phyloP scores from a whole-genome alignment of 2,888 invertebrate species.

The Napeogenes inachia region DNA sequence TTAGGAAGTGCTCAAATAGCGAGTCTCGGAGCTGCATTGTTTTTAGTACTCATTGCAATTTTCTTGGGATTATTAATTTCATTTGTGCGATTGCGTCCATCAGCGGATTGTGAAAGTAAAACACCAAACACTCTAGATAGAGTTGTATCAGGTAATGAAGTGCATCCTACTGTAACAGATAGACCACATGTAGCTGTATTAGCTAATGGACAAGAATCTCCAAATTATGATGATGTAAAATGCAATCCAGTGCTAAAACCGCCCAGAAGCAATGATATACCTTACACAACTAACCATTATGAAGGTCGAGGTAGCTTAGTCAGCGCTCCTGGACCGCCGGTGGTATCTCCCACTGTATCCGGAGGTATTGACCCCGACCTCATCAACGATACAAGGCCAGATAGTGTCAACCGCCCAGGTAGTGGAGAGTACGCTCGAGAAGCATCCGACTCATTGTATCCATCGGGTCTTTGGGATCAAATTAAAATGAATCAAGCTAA shows the following conservation, averaged over 20 bases:
- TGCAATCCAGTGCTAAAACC: slow-evolving; percentile 85
- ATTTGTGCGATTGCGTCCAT: slow-evolving; percentile 84
- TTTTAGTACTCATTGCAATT: slow-evolving; percentile 86
- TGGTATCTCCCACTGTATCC: slow-evolving; percentile 85
- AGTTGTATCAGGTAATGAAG: slow-evolving; percentile 80
- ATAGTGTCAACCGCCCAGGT: slow-evolving; percentile 77
- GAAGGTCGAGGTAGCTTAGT: slow-evolving; percentile 82
- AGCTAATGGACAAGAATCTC: slow-evolving; percentile 71
- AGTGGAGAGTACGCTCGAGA: slow-evolving; percentile 89
- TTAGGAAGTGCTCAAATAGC: slow-evolving; percentile 91
- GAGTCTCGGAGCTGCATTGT: slow-evolving; percentile 88
- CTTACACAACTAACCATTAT: slow-evolving; percentile 83
- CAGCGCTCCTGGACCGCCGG: slow-evolving; percentile 79
- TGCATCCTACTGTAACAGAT: slow-evolving; percentile 66
- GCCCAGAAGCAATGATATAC: slow-evolving; percentile 81
- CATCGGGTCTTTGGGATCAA: slow-evolving; percentile 88
- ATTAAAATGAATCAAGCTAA: slow-evolving; percentile 70
- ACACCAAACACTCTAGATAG: slow-evolving; percentile 85
- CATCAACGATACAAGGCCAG: slow-evolving; percentile 87
- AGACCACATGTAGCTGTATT: slow-evolving; percentile 77
- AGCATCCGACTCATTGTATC: slow-evolving; percentile 85
- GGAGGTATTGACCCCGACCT: slow-evolving; percentile 90
- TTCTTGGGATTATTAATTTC: slow-evolving; percentile 83
- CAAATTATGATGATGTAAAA: slow-evolving; percentile 60
- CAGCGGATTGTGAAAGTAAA: slow-evolving; percentile 85